Evolutionary conservation across 2,888 invertebrate genomes (phyloP).

Genomic region (Leptodirus hochenwartii): DNA sequence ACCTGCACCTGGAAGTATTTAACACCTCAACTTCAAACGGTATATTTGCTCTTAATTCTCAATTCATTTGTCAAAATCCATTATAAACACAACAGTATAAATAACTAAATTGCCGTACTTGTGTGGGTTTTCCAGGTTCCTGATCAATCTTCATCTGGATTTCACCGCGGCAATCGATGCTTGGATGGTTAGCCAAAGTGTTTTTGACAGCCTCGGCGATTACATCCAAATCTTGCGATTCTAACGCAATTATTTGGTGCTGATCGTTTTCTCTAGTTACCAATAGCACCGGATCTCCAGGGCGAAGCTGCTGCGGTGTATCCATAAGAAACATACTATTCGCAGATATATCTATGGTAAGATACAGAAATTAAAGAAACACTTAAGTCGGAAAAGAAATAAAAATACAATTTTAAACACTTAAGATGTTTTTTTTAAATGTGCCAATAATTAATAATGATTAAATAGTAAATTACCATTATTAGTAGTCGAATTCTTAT

Average conservation of each 20-base stretch:
- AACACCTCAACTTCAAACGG: too few species aligned
- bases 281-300: too few species aligned
- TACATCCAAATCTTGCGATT: slow-evolving; percentile 23
- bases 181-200: slow-evolving; percentile 24
- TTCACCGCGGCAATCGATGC: slow-evolving; percentile 21
- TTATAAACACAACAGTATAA: neutral
- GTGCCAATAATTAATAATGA: too few species aligned
- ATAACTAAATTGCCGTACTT: slow-evolving; percentile 11
- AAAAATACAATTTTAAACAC: neutral
- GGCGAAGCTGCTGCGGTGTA: too few species aligned
- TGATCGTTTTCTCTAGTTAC: slow-evolving; percentile 12
- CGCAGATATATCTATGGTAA: too few species aligned
- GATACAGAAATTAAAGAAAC: too few species aligned
- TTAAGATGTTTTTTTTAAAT: too few species aligned
- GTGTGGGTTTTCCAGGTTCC: slow-evolving; percentile 22
- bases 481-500: too few species aligned
- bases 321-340: too few species aligned
- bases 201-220: slow-evolving; percentile 28
- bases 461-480: too few species aligned
- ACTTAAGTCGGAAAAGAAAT: neutral
- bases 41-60: too few species aligned
- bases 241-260: slow-evolving; percentile 17
- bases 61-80: too few species aligned
- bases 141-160: slow-evolving; percentile 25
- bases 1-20: slow-evolving; percentile 23